A percentile compares a stretch with the other conserved stretches of the same genome.
phyloP scores from a whole-genome alignment of 64 coral and sea anemone species.

The Montipora efflorescens region DNA sequence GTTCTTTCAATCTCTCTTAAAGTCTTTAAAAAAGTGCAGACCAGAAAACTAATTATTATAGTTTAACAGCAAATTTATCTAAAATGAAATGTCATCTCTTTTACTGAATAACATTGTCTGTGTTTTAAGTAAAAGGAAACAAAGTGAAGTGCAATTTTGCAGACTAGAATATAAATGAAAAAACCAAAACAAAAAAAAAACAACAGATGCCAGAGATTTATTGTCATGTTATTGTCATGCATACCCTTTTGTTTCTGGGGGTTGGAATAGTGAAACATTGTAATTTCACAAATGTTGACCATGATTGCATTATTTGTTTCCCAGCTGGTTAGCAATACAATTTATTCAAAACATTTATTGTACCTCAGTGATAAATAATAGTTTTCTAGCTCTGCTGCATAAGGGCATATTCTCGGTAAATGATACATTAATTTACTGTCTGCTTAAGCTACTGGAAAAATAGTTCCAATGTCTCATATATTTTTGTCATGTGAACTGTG shows the following conservation, averaged over 20 bases:
- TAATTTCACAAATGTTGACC: not conserved
- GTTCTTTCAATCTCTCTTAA: not conserved
- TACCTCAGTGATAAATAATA: conserved; percentile 9
- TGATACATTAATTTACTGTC: not conserved
- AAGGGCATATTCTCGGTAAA: not conserved
- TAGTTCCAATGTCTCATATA: no score
- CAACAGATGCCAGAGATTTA: not conserved
- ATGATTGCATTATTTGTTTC: conserved; percentile 7
- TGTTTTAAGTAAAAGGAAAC: not conserved
- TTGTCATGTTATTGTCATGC: not conserved
- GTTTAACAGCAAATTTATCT: not conserved
- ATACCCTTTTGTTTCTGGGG: not conserved
- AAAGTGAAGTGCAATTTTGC: not conserved
- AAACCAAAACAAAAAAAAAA: no score
- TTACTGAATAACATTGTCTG: no score
- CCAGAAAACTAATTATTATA: not conserved
- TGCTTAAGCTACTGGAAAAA: not conserved
- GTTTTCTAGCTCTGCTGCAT: conserved; percentile 11
- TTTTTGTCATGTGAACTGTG: no score
- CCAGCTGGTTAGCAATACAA: not conserved
- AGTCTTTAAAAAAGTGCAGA: not conserved
- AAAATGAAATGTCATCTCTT: not conserved
- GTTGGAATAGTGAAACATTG: not conserved
- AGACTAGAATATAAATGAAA: no score
- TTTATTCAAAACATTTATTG: not conserved